Base-by-base conservation (phyloP, 1,140 invertebrate genomes). In the Lycorma delicatula region DNA sequence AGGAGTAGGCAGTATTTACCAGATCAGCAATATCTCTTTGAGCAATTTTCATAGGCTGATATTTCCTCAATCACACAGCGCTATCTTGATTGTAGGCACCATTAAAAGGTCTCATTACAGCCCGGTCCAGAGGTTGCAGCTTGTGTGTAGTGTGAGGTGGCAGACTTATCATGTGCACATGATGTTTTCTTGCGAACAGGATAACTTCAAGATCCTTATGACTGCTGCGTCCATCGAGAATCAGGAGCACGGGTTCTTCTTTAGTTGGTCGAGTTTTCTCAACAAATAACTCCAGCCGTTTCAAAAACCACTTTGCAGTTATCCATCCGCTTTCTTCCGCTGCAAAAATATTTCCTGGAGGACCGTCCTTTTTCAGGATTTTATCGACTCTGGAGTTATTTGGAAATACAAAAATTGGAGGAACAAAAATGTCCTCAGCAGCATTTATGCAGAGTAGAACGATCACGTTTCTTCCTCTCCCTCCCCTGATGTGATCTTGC, bases 81-180 rank as follows among this genome's bases (percentile, higher is more conserved):
- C 48, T 28, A 28, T 38, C 49, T 56, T 63, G n/a, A 28, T 64
- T 60, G 50, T 70, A 75, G 9, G 65, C 65, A 60, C 66, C 36
- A 66, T 70, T 71, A 4, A 74, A 58, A 47, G 72, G 69, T 51
- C 69, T 71, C 63, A 72, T 70, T 34, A 73, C 67, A 9, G 64
- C 51, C 34, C 68, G 52, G 55, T 73, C 68, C 12, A 71, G 47
- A 12, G 67, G 68, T 47, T 71, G 70, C 0, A 72, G 60, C 46
- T 66, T 66, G 51, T 71, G 67, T 9, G 67, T 69, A 34, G 69
- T 72, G 52, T 73, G 69, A 7, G 68, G 67, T 53, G 69, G 71
- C 13, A 64, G 60, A 36, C 68, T 70, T 12, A 73, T 51, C 60
- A 74, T 65, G 22, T 66, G 63, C 41, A 70, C 67, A 53, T 71